These are phyloP conservation scores for Autographa pulchrina DNA, from an alignment of 2,888 invertebrate species.

Conservation along the genomic window DNA sequence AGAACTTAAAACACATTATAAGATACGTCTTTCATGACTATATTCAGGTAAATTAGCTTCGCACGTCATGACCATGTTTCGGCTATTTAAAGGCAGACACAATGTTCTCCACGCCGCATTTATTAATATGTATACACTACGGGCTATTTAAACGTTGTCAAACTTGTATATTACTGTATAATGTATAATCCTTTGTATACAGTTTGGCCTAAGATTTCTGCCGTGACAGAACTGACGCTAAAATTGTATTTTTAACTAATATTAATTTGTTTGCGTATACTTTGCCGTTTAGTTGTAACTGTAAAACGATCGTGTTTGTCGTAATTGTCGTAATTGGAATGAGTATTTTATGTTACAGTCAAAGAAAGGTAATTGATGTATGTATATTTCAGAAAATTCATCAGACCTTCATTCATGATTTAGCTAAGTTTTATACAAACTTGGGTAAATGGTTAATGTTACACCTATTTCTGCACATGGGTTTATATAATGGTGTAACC, in stretches of 20 bases:
- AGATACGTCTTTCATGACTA: conserved; percentile 43
- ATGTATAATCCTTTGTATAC: conserved; percentile 46
- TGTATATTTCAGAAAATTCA: too few species aligned
- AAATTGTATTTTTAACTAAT: conserved; percentile 24
- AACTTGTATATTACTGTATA: conserved; percentile 40
- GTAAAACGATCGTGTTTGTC: background rate
- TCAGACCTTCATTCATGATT: background rate
- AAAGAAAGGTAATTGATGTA: background rate
- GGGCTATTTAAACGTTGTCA: conserved; percentile 55
- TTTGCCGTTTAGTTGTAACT: background rate
- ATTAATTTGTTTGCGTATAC: conserved; percentile 6
- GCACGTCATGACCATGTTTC: conserved; percentile 56
- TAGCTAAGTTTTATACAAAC: background rate
- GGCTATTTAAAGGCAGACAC: conserved; percentile 58
- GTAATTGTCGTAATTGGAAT: too few species aligned
- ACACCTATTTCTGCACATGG: background rate
- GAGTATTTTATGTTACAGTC: background rate
- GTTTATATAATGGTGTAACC: too few species aligned
- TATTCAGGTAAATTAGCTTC: conserved; percentile 51
- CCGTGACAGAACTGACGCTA: conserved; percentile 39
- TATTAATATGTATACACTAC: conserved; percentile 55
- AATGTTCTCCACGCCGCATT: conserved; percentile 56
- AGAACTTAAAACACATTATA: conserved; percentile 28
- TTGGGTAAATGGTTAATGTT: background rate
- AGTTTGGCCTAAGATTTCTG: conserved; percentile 42